Evolutionary conservation across 2,113 vertebrate species (phyloP), one percentile per base, ranked within the genome.

Genomic region (Paraplagusia blochii): DNA sequence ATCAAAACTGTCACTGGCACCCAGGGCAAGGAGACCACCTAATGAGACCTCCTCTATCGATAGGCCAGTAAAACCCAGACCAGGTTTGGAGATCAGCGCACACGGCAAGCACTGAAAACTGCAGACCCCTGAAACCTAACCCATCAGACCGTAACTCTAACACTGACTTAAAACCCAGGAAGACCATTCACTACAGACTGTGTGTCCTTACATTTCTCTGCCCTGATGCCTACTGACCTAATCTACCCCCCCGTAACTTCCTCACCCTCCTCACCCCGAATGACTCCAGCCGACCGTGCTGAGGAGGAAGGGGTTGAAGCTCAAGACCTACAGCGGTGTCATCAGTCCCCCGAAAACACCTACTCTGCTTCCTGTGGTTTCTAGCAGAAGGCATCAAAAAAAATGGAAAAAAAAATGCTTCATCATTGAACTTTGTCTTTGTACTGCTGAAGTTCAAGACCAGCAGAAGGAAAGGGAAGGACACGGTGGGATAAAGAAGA

Each of bases 1-100:
- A 98, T 99, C 87, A 99, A 99, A 89, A 99, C 96, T 1, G 96
- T 93, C 65, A 99, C 97, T 0, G 96, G 96, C 54, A 92, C 93
- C 59, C 96, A 99, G 88, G 95, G 94, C 53, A 98, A 99, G 87
- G 95, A 99, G 89, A 96, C 93, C 71, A 93, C 94, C 82, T 98
- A 93, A 95, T 9, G 33, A 56, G 11, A 14, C 47, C 51, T 48
- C 59, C 45, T 44, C 33, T 7, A 8, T 17, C 16, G 34, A 19
- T n/a, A 11, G 36, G 9, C 44, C 44, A 43, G 19, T 65, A 59
- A 19, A 7, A 60, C 63, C 66, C 51, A 53, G 60, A 60, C 45
- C 33, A 1, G 0, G 29, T 71, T 36, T 53, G 52, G 65, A 59
- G 44, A 36, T 71, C 74, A 46, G 61, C 47, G 44, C 53, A 45